Conservation (phyloP, 2,797 vertebrate genomes). For the Melanotaenia nigrans region DNA sequence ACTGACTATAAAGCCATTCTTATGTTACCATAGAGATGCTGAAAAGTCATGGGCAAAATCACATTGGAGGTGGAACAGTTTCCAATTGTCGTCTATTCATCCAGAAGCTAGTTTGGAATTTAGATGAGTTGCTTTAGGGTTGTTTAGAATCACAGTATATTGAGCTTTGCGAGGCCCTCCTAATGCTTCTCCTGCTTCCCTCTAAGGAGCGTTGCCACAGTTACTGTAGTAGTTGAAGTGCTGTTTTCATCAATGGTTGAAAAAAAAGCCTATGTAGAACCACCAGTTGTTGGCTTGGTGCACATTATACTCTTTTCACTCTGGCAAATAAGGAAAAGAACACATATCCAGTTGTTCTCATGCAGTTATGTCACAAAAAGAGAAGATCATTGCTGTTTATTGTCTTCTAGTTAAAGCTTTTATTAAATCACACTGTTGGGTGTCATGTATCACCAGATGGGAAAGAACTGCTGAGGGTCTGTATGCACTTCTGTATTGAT, state of each 20-base stretch:
- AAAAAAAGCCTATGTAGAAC: slow-evolving; percentile 40
- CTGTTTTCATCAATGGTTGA: slow-evolving; percentile 68
- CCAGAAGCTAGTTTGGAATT: slow-evolving; percentile 81
- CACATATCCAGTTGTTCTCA: background rate
- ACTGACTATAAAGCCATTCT: slow-evolving; percentile 55
- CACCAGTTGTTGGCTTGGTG: slow-evolving; percentile 35
- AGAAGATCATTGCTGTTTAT: background rate
- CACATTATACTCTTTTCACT: slow-evolving; percentile 17
- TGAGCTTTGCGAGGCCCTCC: slow-evolving; percentile 63
- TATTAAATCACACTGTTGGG: background rate
- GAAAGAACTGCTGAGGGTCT: background rate
- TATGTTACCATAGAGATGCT: slow-evolving; percentile 65
- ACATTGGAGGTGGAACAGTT: slow-evolving; percentile 71
- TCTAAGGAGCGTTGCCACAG: slow-evolving; percentile 69
- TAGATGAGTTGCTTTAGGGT: slow-evolving; percentile 81
- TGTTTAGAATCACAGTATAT: slow-evolving; percentile 80
- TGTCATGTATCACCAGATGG: background rate
- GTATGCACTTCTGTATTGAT: background rate
- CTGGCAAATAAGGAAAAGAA: background rate
- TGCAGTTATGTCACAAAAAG: background rate
- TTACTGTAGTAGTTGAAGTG: slow-evolving; percentile 65
- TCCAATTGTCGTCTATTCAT: slow-evolving; percentile 75
- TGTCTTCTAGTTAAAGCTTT: background rate
- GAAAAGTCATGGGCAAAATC: slow-evolving; percentile 71
- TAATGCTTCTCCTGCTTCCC: slow-evolving; percentile 57